A percentile compares a stretch with the other conserved stretches of the same genome.
Conservation (phyloP, 2,888 invertebrate genomes). For the Latrodectus hesperus region DNA sequence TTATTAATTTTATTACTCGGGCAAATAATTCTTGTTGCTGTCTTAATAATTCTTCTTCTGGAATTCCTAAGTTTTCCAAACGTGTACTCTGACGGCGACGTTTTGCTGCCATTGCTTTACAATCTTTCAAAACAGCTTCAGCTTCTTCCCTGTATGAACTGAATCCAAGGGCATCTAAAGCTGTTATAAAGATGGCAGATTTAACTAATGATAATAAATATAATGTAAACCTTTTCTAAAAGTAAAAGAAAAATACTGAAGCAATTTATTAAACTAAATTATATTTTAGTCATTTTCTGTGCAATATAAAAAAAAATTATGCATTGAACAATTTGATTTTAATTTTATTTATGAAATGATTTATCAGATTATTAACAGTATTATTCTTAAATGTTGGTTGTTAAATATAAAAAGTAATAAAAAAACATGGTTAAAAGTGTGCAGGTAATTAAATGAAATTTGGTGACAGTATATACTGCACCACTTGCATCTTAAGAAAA, state of each 20-base stretch:
- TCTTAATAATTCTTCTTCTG: conserved; percentile 95
- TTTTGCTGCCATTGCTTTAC: conserved; percentile 98
- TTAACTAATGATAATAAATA: neutral
- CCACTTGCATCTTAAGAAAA: no score
- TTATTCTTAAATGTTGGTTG: no score
- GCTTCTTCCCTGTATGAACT: conserved; percentile 95
- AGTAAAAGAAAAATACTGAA: neutral
- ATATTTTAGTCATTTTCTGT: neutral
- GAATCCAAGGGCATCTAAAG: conserved; percentile 92
- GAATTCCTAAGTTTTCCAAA: conserved; percentile 97
- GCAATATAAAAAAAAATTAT: neutral
- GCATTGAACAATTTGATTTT: no score
- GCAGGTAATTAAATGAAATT: no score
- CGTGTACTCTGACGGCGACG: conserved; percentile 94
- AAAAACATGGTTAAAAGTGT: no score
- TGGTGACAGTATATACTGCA: no score
- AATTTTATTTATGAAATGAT: no score
- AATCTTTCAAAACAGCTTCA: conserved; percentile 93
- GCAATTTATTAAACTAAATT: neutral
- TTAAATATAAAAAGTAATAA: no score
- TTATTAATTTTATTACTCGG: conserved; percentile 77
- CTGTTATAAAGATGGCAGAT: conserved; percentile 76
- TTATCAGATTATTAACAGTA: no score
- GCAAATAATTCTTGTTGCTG: conserved; percentile 99
- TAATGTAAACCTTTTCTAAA: neutral